phyloP scores from a whole-genome alignment of 1,140 invertebrate species.

The Protaetia brevitarsis region DNA sequence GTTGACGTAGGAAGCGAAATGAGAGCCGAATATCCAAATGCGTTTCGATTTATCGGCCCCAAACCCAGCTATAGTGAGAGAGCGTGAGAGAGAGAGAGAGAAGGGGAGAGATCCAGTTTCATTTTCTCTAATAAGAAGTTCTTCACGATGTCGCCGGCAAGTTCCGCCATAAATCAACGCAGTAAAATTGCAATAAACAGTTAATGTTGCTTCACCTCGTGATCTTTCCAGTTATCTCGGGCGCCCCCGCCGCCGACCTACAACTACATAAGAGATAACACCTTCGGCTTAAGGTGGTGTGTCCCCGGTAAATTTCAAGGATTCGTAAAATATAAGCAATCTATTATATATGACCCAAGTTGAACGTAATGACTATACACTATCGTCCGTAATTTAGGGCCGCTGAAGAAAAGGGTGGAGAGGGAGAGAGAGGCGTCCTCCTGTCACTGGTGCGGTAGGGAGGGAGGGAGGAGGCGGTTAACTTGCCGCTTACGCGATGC shows the following conservation, averaged over 20 bases:
- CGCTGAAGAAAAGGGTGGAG: constrained; percentile 37
- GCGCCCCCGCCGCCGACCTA: constrained; percentile 28
- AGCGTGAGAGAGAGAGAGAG: too few relatives aligned
- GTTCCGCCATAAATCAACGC: constrained; percentile 35
- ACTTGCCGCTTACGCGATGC: constrained; percentile 33
- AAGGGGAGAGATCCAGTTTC: too few relatives aligned
- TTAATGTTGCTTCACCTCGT: constrained; percentile 50
- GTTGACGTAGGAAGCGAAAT: too few relatives aligned
- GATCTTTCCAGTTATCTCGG: constrained; percentile 45
- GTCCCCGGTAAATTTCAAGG: constrained; percentile 32
- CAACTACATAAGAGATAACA: constrained; percentile 47
- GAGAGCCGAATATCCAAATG: not conserved
- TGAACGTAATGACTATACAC: constrained; percentile 34
- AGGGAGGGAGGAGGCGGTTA: constrained; percentile 16
- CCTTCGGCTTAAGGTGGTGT: constrained; percentile 42
- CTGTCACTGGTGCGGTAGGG: too few relatives aligned
- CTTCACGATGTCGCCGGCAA: constrained; percentile 20
- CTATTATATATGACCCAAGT: constrained; percentile 45
- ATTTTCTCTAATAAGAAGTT: constrained; percentile 16
- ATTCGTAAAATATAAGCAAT: constrained; percentile 46
- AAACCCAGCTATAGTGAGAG: too few relatives aligned
- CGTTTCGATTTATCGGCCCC: not conserved
- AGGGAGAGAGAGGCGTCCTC: constrained; percentile 20
- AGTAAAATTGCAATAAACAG: constrained; percentile 47
- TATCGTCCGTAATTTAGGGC: constrained; percentile 31